These are phyloP conservation scores for Furcula furcula DNA, from an alignment of 2,888 invertebrate species.

Conservation along the genomic window DNA sequence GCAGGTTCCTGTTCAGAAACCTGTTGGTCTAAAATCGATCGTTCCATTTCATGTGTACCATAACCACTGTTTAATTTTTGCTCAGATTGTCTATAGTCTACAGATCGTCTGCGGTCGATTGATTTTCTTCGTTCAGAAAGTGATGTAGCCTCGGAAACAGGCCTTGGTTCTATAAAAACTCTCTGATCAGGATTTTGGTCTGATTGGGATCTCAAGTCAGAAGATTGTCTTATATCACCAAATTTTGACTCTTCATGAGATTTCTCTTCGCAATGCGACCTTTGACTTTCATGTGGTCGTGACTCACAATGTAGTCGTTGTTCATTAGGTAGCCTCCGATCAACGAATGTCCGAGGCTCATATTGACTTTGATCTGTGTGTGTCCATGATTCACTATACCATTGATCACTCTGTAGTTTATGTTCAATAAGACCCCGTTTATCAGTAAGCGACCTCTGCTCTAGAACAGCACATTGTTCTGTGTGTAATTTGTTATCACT, in stretches of 20 bases:
- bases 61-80: background rate
- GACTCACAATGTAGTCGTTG: background rate
- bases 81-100: background rate
- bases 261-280: slow-evolving; percentile 2
- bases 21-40: background rate
- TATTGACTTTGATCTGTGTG: slow-evolving; percentile 1
- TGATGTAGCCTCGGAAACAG: background rate
- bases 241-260: background rate
- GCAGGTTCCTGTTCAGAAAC: background rate
- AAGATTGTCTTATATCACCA: slow-evolving; percentile 6
- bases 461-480: slow-evolving; percentile 7
- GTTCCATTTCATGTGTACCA: background rate
- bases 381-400: slow-evolving; percentile 6
- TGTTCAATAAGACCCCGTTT: slow-evolving; percentile 1
- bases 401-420: slow-evolving; percentile 4
- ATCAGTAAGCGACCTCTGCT: slow-evolving; percentile 6
- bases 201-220: slow-evolving; percentile 7
- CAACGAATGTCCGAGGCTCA: background rate
- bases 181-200: slow-evolving; percentile 12
- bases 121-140: slow-evolving; percentile 1
- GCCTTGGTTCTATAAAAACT: background rate
- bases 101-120: background rate
- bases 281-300: slow-evolving; percentile 8
- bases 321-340: slow-evolving; percentile 5
- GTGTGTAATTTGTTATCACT: slow-evolving; percentile 6